A percentile compares a stretch with the other conserved stretches of the same genome.
phyloP scores from a whole-genome alignment of 2,113 vertebrate genomes.

The Ibidorhyncha struthersii region DNA sequence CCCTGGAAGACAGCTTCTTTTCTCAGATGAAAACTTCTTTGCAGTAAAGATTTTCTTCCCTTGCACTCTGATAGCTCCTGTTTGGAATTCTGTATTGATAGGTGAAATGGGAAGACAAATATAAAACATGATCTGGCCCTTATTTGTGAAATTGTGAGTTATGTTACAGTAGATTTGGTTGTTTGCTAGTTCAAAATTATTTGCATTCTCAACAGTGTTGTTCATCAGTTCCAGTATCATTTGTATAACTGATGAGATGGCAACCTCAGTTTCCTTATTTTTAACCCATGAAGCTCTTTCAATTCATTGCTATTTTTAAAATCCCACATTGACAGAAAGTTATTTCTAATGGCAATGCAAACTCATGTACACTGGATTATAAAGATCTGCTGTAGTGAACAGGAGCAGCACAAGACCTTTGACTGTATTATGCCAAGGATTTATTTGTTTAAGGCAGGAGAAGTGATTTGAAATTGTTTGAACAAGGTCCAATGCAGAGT shows the following conservation, averaged over 20 bases:
- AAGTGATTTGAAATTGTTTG: conserved; percentile 50
- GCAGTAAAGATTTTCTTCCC: background rate
- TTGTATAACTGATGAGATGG: background rate
- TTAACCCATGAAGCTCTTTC: background rate
- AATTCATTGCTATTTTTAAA: background rate
- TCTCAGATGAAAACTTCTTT: background rate
- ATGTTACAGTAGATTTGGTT: background rate
- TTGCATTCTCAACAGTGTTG: background rate
- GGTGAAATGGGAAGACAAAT: background rate
- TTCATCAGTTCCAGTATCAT: background rate
- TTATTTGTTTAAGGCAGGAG: conserved; percentile 18
- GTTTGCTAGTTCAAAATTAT: background rate
- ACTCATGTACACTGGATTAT: background rate
- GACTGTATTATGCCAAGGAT: background rate
- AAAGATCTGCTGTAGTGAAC: background rate
- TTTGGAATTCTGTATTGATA: background rate
- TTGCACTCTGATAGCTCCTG: background rate
- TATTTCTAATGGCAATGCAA: background rate
- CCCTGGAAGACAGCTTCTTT: background rate
- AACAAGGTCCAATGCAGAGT: background rate
- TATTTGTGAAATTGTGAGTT: background rate
- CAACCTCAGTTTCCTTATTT: background rate
- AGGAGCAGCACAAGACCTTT: background rate
- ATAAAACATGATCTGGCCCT: background rate
- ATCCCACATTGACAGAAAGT: background rate